Percentiles rank a stretch among this genome's conserved stretches.
phyloP scores from a whole-genome alignment of 2,797 vertebrate genomes.

The Intellagama lesueurii region DNA sequence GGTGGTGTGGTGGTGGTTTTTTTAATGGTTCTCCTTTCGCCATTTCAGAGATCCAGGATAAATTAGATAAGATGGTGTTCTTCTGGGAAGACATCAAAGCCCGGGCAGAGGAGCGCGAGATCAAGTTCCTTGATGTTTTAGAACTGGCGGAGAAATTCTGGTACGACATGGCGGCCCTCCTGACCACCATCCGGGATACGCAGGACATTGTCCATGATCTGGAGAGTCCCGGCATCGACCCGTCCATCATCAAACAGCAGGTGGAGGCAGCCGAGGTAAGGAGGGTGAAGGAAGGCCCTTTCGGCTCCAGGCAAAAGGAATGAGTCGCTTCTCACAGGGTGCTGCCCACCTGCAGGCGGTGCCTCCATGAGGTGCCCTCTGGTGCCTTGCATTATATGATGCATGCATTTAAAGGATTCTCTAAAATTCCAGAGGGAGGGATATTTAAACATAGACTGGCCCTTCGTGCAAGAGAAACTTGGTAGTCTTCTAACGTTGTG shows the following conservation, averaged over 20 bases:
- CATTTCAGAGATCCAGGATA: constrained; percentile 82
- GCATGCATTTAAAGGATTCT: neutral
- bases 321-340: neutral
- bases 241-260: constrained; percentile 98
- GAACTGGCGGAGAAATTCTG: constrained; percentile 98
- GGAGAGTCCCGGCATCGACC: constrained; percentile 97
- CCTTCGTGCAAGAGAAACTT: too few species aligned
- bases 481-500: neutral
- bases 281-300: fast-evolving
- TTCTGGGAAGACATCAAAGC: constrained; percentile 98
- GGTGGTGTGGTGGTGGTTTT: neutral
- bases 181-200: constrained; percentile 94
- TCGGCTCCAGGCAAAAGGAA: neutral
- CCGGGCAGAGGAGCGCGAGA: constrained; percentile 92
- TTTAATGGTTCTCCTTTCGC: neutral
- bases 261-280: constrained; percentile 96
- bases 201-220: constrained; percentile 96
- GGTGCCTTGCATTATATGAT: neutral
- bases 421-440: neutral
- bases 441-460: neutral
- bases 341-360: too few species aligned
- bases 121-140: constrained; percentile 93
- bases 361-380: too few species aligned
- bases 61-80: constrained; percentile 92
- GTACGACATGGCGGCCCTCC: constrained; percentile 94